These are phyloP conservation scores for Percopsis transmontana DNA, from an alignment of 2,113 vertebrate genomes.

Conservation along the genomic window DNA sequence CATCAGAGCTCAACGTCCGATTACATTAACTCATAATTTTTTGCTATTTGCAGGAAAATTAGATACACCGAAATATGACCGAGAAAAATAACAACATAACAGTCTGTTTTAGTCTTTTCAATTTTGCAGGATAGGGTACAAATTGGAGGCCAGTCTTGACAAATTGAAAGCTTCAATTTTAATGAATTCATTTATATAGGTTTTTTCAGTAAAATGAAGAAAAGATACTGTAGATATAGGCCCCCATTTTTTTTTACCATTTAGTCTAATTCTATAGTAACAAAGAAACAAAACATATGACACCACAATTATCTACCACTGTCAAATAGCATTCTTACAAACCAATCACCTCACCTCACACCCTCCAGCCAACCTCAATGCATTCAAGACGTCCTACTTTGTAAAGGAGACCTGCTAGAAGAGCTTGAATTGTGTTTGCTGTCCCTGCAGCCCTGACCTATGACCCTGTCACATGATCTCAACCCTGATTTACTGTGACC, in stretches of 20 bases:
- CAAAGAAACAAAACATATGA: no score
- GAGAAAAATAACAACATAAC: constrained; percentile 64
- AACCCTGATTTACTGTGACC: constrained; percentile 26
- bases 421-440: constrained; percentile 4
- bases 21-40: constrained; percentile 56
- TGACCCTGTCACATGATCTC: constrained; percentile 29
- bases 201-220: constrained; percentile 36
- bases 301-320: no score
- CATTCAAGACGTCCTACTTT: constrained; percentile 27
- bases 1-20: constrained; percentile 55
- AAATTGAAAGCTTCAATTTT: constrained; percentile 36
- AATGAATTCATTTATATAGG: constrained; percentile 46
- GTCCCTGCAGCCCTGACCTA: constrained; percentile 34
- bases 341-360: neutral
- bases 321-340: no score
- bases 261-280: no score
- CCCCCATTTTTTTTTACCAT: constrained; percentile 15
- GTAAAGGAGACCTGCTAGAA: constrained; percentile 30
- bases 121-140: constrained; percentile 47
- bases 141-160: constrained; percentile 52
- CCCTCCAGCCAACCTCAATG: neutral
- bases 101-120: constrained; percentile 51
- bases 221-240: constrained; percentile 6
- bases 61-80: constrained; percentile 47
- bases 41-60: constrained; percentile 58